Evolutionary conservation across 2,797 vertebrate species (phyloP).

Genomic region (Nannoperca obscura): DNA sequence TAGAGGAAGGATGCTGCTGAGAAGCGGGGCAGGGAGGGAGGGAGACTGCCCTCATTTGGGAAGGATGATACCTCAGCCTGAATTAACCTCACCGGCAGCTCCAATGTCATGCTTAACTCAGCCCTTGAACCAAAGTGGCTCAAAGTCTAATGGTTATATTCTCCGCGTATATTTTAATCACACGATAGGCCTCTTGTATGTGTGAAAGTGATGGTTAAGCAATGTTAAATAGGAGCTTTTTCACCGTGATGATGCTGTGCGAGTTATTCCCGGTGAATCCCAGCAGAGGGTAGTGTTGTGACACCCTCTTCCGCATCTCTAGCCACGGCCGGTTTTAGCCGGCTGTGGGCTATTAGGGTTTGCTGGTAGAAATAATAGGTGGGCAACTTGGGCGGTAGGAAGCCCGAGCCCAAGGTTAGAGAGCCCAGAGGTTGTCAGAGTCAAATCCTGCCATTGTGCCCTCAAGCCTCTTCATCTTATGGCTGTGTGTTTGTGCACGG

Average conservation of each 20-base stretch:
- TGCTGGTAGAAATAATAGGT: too few relatives aligned
- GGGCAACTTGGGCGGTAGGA: too few relatives aligned
- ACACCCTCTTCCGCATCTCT: constrained; percentile 10
- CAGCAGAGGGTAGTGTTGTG: constrained; percentile 69
- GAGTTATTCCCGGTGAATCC: constrained; percentile 3
- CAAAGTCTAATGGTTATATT: background rate
- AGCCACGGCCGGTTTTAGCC: background rate
- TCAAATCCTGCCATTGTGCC: too few relatives aligned
- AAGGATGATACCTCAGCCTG: constrained; percentile 47
- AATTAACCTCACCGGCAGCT: constrained; percentile 39
- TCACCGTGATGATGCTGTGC: background rate
- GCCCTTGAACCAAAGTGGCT: background rate
- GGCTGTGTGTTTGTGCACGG: too few relatives aligned
- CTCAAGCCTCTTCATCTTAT: too few relatives aligned
- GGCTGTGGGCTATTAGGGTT: too few relatives aligned
- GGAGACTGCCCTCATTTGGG: constrained; percentile 46
- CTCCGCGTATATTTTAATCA: background rate
- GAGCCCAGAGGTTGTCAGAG: too few relatives aligned
- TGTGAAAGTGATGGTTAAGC: background rate
- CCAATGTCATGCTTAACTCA: background rate
- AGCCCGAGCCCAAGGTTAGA: too few relatives aligned
- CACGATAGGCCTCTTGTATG: background rate
- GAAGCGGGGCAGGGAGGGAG: background rate
- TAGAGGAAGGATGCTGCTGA: constrained; percentile 56
- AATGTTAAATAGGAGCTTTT: background rate